Conservation (phyloP, 2,113 vertebrate species). For the Chitala chitala region DNA sequence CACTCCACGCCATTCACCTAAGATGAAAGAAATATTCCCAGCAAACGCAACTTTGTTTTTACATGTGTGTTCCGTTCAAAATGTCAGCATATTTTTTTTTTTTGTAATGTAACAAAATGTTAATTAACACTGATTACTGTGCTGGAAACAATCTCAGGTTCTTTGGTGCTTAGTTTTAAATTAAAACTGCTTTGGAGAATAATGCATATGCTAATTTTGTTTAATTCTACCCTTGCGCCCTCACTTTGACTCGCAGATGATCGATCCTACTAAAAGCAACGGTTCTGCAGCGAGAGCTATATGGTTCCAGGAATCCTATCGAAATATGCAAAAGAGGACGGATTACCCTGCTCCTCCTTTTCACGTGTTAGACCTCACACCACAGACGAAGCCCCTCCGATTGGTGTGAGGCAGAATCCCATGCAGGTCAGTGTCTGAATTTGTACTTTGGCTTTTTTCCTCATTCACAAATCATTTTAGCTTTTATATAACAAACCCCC, state of each 20-base stretch:
- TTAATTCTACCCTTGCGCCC: conserved; percentile 23
- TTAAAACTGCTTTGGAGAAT: conserved; percentile 37
- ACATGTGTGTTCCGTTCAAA: conserved; percentile 49
- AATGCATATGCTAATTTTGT: conserved; percentile 37
- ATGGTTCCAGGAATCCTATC: conserved; percentile 3
- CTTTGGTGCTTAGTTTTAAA: conserved; percentile 40
- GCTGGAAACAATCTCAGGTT: conserved; percentile 34
- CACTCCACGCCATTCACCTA: conserved; percentile 74
- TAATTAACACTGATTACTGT: conserved; percentile 79
- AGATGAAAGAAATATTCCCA: conserved; percentile 79
- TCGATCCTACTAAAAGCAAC: conserved; percentile 18
- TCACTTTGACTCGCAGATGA: conserved; percentile 26
- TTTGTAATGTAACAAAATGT: conserved; percentile 64
- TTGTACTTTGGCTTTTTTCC: background rate
- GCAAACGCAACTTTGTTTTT: conserved; percentile 50
- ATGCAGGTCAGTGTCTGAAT: conserved; percentile 20
- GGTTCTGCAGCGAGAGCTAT: conserved; percentile 18
- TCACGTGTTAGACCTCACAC: conserved; percentile 15
- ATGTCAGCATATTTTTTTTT: conserved; percentile 75
- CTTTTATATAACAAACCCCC: conserved; percentile 24
- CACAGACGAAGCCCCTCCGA: background rate
- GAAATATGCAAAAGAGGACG: conserved; percentile 18
- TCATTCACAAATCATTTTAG: conserved; percentile 24
- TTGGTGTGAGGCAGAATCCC: background rate
- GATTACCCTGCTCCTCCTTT: background rate